These are phyloP conservation scores for Alaudala cheleensis DNA, from an alignment of 2,113 vertebrate genomes.

Conservation along the genomic window DNA sequence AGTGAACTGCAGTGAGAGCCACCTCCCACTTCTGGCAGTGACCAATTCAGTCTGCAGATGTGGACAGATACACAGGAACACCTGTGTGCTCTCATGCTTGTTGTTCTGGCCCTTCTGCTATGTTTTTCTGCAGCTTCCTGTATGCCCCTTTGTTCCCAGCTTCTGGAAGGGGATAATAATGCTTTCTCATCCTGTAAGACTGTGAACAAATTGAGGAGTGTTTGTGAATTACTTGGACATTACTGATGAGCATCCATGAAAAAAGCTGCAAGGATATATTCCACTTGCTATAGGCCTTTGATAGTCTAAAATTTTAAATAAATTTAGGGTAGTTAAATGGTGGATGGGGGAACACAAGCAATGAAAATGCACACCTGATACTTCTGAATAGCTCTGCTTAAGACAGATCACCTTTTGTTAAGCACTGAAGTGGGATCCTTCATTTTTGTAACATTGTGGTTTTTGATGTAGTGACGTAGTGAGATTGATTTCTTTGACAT, in stretches of 20 bases:
- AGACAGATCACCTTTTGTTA: not conserved
- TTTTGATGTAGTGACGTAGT: not conserved
- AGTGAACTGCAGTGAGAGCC: not conserved
- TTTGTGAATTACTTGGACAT: not conserved
- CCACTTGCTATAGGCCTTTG: not conserved
- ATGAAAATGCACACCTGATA: not conserved
- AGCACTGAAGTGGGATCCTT: not conserved
- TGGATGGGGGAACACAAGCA: not conserved
- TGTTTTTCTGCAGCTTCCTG: not conserved
- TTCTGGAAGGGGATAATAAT: not conserved
- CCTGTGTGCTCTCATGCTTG: not conserved
- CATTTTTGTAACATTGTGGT: not conserved
- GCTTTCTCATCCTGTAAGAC: not conserved
- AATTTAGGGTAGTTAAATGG: not conserved
- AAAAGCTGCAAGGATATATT: not conserved
- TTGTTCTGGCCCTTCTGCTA: not conserved
- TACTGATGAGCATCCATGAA: not conserved
- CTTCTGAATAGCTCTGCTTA: not conserved
- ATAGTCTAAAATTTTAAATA: not conserved
- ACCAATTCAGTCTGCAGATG: not conserved
- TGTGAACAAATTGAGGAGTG: not conserved
- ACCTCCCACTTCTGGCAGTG: not conserved
- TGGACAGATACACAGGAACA: accelerated
- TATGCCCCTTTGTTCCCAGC: not conserved
- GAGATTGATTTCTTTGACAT: not conserved